Conservation (phyloP, 2,113 vertebrate genomes). For the Hydrochoerus hydrochaeris region DNA sequence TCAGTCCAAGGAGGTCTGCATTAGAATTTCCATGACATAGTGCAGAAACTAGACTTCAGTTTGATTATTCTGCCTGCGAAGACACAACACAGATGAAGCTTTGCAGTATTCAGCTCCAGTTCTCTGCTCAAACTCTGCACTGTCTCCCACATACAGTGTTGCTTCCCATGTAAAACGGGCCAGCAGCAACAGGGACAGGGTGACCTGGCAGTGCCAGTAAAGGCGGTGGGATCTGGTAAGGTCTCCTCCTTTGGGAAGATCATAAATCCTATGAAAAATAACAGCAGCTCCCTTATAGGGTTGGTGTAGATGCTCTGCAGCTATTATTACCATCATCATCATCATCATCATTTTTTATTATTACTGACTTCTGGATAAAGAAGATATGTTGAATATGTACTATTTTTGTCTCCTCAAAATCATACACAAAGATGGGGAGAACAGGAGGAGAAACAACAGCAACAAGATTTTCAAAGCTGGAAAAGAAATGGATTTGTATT, state of each 20-base stretch:
- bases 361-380: neutral
- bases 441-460: neutral
- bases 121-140: neutral
- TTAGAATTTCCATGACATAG: slow-evolving; percentile 27
- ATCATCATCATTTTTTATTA: no score
- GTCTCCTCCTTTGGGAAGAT: neutral
- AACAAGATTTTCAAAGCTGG: neutral
- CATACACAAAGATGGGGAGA: neutral
- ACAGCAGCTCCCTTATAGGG: neutral
- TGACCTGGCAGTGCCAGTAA: neutral
- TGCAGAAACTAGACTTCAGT: slow-evolving; percentile 8
- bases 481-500: neutral
- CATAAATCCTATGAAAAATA: neutral
- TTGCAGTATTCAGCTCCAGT: neutral
- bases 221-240: neutral
- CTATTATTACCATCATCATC: neutral
- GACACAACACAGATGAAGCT: neutral
- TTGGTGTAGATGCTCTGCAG: neutral
- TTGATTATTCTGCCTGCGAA: slow-evolving; percentile 24
- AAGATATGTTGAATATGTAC: neutral
- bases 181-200: neutral
- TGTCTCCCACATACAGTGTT: neutral
- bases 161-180: neutral
- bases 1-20: neutral
- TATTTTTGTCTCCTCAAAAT: slow-evolving; percentile 25